Conservation (phyloP, 2,888 invertebrate genomes). For the Metopia argyrocephala region DNA sequence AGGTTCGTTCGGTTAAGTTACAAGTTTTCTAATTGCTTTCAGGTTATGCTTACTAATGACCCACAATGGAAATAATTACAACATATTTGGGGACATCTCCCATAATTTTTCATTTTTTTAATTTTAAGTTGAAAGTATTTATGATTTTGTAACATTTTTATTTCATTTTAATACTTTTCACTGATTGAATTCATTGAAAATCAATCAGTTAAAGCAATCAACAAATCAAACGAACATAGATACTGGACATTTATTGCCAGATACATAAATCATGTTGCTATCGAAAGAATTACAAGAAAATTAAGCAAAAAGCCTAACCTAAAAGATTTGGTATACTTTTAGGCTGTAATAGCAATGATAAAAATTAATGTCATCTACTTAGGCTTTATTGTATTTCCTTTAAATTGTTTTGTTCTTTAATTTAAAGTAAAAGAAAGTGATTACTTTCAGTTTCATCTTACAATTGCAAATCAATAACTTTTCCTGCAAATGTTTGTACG, state of each 20-base stretch:
- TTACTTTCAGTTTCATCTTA: too few relatives aligned
- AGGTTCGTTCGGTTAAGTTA: not conserved
- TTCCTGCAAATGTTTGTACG: too few relatives aligned
- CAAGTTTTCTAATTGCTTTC: conserved; percentile 59
- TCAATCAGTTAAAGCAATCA: conserved; percentile 1
- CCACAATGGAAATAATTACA: conserved; percentile 78
- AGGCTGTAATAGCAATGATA: too few relatives aligned
- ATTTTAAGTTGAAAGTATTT: conserved; percentile 61
- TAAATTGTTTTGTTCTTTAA: too few relatives aligned
- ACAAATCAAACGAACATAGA: not conserved
- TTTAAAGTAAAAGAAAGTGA: too few relatives aligned
- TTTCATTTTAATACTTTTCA: conserved; percentile 35
- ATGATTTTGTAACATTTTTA: conserved; percentile 51
- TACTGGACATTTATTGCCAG: not conserved
- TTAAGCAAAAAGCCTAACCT: too few relatives aligned
- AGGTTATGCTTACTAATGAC: conserved; percentile 66
- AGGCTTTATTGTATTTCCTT: too few relatives aligned
- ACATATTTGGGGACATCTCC: conserved; percentile 78
- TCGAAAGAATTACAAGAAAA: too few relatives aligned
- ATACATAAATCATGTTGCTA: conserved; percentile 55
- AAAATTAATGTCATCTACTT: too few relatives aligned
- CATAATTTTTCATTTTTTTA: conserved; percentile 71
- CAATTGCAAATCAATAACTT: too few relatives aligned
- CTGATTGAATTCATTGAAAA: conserved; percentile 28
- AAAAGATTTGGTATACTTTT: too few relatives aligned